Percentiles rank a stretch among this genome's conserved stretches.
Evolutionary conservation across 2,113 vertebrate genomes (phyloP).

Genomic region (Taxidea taxus): DNA sequence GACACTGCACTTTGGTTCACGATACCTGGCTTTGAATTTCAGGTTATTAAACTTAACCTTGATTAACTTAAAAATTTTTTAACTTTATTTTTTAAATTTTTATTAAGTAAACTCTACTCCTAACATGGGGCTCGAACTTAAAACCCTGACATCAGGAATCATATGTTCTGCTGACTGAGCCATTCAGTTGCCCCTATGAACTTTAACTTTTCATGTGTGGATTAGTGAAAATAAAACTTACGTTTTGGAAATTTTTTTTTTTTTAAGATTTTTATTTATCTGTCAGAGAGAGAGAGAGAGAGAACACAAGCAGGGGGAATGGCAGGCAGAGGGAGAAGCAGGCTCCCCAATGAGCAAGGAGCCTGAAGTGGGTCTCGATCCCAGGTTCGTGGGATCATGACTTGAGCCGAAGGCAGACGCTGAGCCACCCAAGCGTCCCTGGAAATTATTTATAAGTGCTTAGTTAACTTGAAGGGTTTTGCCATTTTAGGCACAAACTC

Average conservation of each 20-base stretch:
- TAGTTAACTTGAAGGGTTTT: not conserved
- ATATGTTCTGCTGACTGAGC: not conserved
- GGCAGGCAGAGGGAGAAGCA: not conserved
- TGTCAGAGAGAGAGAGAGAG: not conserved
- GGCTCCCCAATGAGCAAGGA: not conserved
- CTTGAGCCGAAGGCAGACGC: not conserved
- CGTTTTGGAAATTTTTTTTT: not conserved
- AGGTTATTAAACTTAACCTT: not conserved
- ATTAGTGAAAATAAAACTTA: not conserved
- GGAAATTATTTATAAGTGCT: not conserved
- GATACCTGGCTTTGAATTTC: not conserved
- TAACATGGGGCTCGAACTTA: not conserved
- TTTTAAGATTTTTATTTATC: not conserved
- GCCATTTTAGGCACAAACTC: not conserved
- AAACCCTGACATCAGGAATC: not conserved
- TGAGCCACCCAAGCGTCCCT: not conserved
- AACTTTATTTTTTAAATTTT: not conserved
- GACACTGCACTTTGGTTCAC: not conserved
- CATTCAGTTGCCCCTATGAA: not conserved
- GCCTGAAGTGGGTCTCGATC: accelerated
- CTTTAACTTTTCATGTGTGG: not conserved
- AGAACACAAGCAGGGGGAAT: not conserved
- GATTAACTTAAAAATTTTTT: not conserved
- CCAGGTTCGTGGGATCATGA: not conserved
- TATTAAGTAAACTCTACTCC: not conserved